Percentiles rank a stretch among this genome's conserved stretches.
Conservation (phyloP, 2,113 vertebrate genomes). For the Dipodomys merriami region DNA sequence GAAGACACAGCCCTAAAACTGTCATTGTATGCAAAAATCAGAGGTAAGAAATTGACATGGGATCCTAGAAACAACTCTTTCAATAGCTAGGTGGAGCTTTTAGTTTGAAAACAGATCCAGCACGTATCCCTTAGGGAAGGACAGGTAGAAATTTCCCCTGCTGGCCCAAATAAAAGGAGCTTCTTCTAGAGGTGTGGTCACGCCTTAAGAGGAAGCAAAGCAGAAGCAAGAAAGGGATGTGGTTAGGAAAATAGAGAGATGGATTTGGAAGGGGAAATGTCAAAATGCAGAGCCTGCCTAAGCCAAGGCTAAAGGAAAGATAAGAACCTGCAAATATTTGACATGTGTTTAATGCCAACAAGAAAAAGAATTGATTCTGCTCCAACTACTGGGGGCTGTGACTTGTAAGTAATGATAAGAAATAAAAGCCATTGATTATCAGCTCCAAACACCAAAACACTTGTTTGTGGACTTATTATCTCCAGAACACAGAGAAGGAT, state of each 20-base stretch:
- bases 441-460: constrained; percentile 65
- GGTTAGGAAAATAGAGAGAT: background rate
- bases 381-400: constrained; percentile 22
- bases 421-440: constrained; percentile 75
- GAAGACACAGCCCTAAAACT: background rate
- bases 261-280: constrained; percentile 5
- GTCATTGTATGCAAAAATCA: background rate
- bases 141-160: background rate
- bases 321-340: constrained; percentile 75
- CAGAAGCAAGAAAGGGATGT: constrained; percentile 7
- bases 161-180: too few relatives aligned
- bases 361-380: constrained; percentile 63
- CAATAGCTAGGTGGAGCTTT: background rate
- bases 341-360: constrained; percentile 55
- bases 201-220: constrained; percentile 34
- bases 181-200: background rate
- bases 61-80: background rate
- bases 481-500: constrained; percentile 27
- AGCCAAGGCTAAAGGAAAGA: constrained; percentile 65
- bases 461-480: constrained; percentile 69
- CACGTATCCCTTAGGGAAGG: background rate
- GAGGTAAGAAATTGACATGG: background rate
- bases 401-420: constrained; percentile 73
- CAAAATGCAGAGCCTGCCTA: constrained; percentile 52
- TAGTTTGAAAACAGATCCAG: background rate